Percentiles rank a stretch among this genome's conserved stretches.
Evolutionary conservation across 1,140 invertebrate species (phyloP).

Genomic region (Lucilia cuprina): DNA sequence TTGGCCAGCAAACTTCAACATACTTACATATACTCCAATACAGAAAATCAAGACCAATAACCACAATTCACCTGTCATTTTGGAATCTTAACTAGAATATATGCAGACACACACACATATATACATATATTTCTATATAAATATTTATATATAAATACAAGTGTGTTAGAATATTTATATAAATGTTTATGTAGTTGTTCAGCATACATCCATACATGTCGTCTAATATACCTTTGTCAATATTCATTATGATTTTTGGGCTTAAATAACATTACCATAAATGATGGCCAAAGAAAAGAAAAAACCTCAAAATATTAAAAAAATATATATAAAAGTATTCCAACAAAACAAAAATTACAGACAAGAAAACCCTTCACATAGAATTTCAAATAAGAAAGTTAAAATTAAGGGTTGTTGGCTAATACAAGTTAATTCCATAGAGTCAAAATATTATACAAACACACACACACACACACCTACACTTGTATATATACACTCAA

Average conservation of each 20-base stretch:
- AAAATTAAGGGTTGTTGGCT: constrained; percentile 29
- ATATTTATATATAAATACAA: not conserved
- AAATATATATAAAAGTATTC: not conserved
- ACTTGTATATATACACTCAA: not conserved
- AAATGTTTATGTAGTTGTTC: not conserved
- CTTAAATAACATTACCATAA: constrained; percentile 30
- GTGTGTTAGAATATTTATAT: not conserved
- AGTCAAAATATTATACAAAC: not conserved
- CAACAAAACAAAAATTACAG: not conserved
- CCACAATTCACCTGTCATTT: constrained; percentile 3
- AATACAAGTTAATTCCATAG: constrained; percentile 31
- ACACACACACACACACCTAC: not conserved
- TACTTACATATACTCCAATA: not conserved
- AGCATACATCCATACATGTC: not conserved
- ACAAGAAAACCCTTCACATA: too few species aligned
- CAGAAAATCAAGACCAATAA: not conserved
- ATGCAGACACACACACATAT: constrained; percentile 13
- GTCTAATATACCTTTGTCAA: constrained; percentile 38
- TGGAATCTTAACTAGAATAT: not conserved
- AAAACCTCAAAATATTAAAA: not conserved
- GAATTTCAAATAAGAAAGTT: not conserved
- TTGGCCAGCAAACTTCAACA: not conserved
- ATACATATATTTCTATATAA: not conserved
- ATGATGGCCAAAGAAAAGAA: constrained; percentile 15
- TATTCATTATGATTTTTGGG: constrained; percentile 38